Conservation (phyloP, 2,797 vertebrate species). For the Myiotriccus ornatus region DNA sequence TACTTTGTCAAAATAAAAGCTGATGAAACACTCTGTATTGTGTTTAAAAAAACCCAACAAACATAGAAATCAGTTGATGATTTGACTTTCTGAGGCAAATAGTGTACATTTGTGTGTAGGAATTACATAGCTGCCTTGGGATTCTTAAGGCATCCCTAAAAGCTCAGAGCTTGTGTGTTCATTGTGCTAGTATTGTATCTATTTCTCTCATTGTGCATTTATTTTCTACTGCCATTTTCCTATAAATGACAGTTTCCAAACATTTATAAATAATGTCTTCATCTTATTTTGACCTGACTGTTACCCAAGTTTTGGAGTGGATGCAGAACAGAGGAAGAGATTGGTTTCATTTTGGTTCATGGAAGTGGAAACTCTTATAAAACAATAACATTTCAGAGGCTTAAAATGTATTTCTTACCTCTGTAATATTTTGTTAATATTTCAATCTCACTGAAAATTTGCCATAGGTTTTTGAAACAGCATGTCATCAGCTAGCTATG, state of each 20-base stretch:
- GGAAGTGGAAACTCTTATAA: background rate
- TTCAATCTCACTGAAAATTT: background rate
- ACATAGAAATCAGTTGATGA: background rate
- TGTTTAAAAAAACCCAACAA: background rate
- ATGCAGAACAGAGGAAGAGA: background rate
- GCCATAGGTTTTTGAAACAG: background rate
- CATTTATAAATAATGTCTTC: background rate
- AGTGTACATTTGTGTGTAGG: background rate
- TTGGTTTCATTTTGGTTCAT: background rate
- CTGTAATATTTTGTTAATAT: background rate
- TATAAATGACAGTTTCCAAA: background rate
- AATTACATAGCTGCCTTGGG: background rate
- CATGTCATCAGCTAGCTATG: background rate
- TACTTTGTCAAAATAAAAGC: constrained; percentile 24
- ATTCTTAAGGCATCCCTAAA: constrained; percentile 1
- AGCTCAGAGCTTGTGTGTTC: background rate
- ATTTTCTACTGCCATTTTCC: background rate
- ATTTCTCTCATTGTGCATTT: background rate
- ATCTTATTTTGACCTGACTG: background rate
- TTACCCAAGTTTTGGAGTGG: background rate
- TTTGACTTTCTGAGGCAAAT: constrained; percentile 22
- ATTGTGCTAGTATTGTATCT: background rate
- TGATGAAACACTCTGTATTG: background rate
- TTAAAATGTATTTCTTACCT: background rate
- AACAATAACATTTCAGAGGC: background rate